Percentiles rank a stretch among this genome's conserved stretches.
These are phyloP conservation scores for Theretra japonica DNA, from an alignment of 2,888 invertebrate species.

Conservation along the genomic window DNA sequence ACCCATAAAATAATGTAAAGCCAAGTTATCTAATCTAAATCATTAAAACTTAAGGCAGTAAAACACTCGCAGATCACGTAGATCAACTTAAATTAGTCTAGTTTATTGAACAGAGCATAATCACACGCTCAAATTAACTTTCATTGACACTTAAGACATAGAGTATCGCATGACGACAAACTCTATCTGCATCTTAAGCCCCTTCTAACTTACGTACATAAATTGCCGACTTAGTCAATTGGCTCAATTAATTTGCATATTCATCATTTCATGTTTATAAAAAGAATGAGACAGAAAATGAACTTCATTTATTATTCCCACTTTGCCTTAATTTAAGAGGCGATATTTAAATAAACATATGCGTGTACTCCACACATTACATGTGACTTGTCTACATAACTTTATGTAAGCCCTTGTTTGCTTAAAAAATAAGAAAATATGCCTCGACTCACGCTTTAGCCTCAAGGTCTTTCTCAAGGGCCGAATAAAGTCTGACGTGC, in stretches of 20 bases:
- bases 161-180: slow-evolving; percentile 11
- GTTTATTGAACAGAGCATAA: neutral
- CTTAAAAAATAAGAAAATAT: slow-evolving; percentile 22
- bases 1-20: too few species aligned
- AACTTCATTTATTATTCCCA: slow-evolving; percentile 13
- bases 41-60: too few species aligned
- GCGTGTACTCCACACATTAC: slow-evolving; percentile 14
- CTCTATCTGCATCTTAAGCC: neutral
- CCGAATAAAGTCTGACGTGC: slow-evolving; percentile 20
- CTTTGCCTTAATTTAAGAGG: slow-evolving; percentile 5
- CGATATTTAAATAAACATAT: slow-evolving; percentile 7
- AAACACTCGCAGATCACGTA: neutral
- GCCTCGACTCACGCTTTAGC: slow-evolving; percentile 22
- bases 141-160: slow-evolving; percentile 6
- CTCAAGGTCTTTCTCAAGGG: slow-evolving; percentile 15
- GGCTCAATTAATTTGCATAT: slow-evolving; percentile 21
- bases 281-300: slow-evolving; percentile 2
- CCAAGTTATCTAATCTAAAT: too few species aligned
- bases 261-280: neutral
- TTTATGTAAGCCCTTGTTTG: slow-evolving; percentile 6
- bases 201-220: slow-evolving; percentile 14
- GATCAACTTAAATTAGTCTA: neutral
- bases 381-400: slow-evolving; percentile 14
- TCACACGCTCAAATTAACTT: neutral
- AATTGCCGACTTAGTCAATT: slow-evolving; percentile 19